Evolutionary conservation across 2,113 vertebrate species (phyloP), one percentile per base, ranked within the genome.

Genomic region (Ceyx margarethae): DNA sequence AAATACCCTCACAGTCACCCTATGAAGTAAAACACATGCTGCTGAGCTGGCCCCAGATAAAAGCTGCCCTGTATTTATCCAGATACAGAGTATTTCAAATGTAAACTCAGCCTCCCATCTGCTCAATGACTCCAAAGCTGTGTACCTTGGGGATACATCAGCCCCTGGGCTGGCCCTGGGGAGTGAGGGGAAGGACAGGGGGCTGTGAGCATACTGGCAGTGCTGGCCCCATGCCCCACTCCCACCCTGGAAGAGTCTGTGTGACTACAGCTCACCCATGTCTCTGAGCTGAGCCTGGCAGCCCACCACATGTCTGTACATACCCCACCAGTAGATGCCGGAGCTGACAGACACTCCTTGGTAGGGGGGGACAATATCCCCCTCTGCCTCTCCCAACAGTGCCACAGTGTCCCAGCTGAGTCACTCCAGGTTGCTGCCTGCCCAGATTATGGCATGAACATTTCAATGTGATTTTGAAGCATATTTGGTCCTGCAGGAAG

Each of bases 381-480:
- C 5, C 1, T 51, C 17, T 4, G 3, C 33, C 13, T 58, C 42
- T 56, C 35, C 25, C 1, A 5, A 9, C 4, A 8, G 25, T 18
- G 53, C 35, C 6, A 13, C 19, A 8, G 2, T 0, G 1, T 21
- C 50, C 28, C 7, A 21, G 18, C 40, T 3, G 0, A 67, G 43
- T 37, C 2, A 0, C 54, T 48, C 15, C 1, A 1, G n/a, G 35
- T 78, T 0, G 0, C 69, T 6, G 21, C 31, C 37, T n/a, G 45
- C 60, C 21, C 13, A 15, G 66, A 28, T 61, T 7, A 0, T 5
- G 25, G 25, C 71, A 69, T 3, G 1, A 66, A 64, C 0, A 1
- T 35, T 66, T 48, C 2, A 3, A 7, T 61, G 69, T 3, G 5
- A 6, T 76, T 78, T 19, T 65, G 40, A 42, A 45, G 29, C 0